Conservation (phyloP, 2,113 vertebrate species). For the Emberiza fucata region DNA sequence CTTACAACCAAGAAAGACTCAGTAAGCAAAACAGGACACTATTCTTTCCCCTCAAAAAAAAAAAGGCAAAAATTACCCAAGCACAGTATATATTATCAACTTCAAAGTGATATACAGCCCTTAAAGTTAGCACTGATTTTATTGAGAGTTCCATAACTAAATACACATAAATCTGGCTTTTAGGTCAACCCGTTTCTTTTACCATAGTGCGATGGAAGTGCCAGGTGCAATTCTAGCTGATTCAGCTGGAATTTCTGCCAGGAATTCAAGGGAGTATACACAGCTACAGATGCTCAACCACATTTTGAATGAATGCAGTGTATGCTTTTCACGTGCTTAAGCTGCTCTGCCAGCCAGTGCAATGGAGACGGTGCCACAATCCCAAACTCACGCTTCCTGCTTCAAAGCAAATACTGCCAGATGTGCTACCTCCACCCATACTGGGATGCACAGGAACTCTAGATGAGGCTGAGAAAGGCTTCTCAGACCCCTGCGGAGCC, state of each 20-base stretch:
- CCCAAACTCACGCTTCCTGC: neutral
- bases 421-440: constrained; percentile 6
- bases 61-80: neutral
- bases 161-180: constrained; percentile 42
- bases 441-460: neutral
- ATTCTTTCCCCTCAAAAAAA: neutral
- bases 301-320: constrained; percentile 32
- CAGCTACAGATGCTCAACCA: constrained; percentile 19
- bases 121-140: constrained; percentile 11
- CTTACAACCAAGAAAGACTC: neutral
- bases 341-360: constrained; percentile 9
- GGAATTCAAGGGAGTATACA: constrained; percentile 40
- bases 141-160: constrained; percentile 46
- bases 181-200: constrained; percentile 21
- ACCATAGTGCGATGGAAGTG: neutral
- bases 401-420: constrained; percentile 36
- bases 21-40: constrained; percentile 3
- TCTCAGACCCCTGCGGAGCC: constrained; percentile 1
- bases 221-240: constrained; percentile 58
- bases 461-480: neutral
- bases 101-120: neutral
- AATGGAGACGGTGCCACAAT: neutral
- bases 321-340: constrained; percentile 8
- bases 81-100: neutral
- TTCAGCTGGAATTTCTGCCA: constrained; percentile 56